Evolutionary conservation across 2,113 vertebrate species (phyloP).

Genomic region (Oryzias melastigma): DNA sequence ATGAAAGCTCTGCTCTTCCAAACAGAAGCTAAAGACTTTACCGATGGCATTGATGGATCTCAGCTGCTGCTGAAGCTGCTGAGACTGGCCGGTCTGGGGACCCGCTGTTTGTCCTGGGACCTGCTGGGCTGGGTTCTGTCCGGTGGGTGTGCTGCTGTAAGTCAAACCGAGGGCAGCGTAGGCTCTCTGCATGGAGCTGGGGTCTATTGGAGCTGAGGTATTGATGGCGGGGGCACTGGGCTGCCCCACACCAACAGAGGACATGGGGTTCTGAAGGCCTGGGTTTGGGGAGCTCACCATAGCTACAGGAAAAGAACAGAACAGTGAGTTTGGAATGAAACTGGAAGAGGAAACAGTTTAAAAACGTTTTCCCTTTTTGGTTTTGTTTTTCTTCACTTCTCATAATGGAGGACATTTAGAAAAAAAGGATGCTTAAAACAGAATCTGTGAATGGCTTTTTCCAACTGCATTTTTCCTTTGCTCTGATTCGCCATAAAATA

Average conservation of each 20-base stretch:
- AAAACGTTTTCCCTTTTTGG: too few species aligned
- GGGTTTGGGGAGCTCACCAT: conserved; percentile 89
- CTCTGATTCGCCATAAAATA: too few species aligned
- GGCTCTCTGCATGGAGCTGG: conserved; percentile 98
- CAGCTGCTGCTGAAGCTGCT: conserved; percentile 86
- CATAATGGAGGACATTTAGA: too few species aligned
- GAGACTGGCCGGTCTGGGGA: conserved; percentile 74
- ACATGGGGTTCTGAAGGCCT: conserved; percentile 88
- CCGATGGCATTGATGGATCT: conserved; percentile 88
- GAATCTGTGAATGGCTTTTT: too few species aligned
- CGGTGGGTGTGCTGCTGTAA: conserved; percentile 90
- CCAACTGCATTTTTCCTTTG: too few species aligned
- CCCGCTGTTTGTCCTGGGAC: conserved; percentile 82
- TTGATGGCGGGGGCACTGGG: conserved; percentile 84
- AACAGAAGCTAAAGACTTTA: conserved; percentile 53
- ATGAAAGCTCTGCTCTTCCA: background rate
- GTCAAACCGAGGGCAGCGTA: conserved; percentile 96
- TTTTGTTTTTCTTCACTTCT: too few species aligned
- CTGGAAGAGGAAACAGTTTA: too few species aligned
- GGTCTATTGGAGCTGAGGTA: conserved; percentile 93
- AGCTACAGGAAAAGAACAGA: conserved; percentile 70
- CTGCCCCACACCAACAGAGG: conserved; percentile 87
- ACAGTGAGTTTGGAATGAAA: conserved; percentile 4
- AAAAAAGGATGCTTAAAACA: too few species aligned
- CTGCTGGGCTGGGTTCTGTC: conserved; percentile 84